phyloP scores from a whole-genome alignment of 2,113 vertebrate species.

The Odontesthes bonariensis region DNA sequence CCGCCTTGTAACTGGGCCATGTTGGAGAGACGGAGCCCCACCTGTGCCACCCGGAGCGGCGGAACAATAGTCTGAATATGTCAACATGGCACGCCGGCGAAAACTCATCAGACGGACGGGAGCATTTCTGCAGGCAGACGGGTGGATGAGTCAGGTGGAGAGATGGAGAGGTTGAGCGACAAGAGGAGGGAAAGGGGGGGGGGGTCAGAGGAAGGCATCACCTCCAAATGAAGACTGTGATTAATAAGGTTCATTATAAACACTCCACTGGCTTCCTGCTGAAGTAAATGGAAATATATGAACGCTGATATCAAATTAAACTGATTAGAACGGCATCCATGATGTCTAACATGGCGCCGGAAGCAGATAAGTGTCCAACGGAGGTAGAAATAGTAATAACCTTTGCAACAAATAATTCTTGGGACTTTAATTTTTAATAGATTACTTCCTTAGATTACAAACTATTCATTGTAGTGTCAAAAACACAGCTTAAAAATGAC shows the following conservation, averaged over 20 bases:
- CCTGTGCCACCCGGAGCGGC: constrained; percentile 64
- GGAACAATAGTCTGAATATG: constrained; percentile 59
- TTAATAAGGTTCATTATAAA: constrained; percentile 55
- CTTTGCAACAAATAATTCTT: too few species aligned
- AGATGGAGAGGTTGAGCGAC: constrained; percentile 50
- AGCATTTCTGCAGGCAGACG: constrained; percentile 42
- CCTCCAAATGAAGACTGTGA: constrained; percentile 43
- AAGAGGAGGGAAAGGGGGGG: not conserved
- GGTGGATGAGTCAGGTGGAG: constrained; percentile 51
- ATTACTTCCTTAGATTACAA: too few species aligned
- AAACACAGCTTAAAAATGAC: too few species aligned
- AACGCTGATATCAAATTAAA: not conserved
- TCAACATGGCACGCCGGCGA: constrained; percentile 45
- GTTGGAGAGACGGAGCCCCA: constrained; percentile 54
- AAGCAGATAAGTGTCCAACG: not conserved
- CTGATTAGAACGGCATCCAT: not conserved
- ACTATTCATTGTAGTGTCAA: too few species aligned
- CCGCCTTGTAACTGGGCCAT: constrained; percentile 60
- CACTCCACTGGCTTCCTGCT: constrained; percentile 5
- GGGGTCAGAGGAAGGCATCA: constrained; percentile 1
- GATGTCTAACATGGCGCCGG: not conserved
- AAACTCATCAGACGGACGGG: constrained; percentile 48
- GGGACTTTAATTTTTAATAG: too few species aligned
- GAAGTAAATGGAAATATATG: constrained; percentile 18
- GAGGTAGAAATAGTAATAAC: too few species aligned